phyloP scores from a whole-genome alignment of 2,888 invertebrate species.

The Kryphioiulus occultus region DNA sequence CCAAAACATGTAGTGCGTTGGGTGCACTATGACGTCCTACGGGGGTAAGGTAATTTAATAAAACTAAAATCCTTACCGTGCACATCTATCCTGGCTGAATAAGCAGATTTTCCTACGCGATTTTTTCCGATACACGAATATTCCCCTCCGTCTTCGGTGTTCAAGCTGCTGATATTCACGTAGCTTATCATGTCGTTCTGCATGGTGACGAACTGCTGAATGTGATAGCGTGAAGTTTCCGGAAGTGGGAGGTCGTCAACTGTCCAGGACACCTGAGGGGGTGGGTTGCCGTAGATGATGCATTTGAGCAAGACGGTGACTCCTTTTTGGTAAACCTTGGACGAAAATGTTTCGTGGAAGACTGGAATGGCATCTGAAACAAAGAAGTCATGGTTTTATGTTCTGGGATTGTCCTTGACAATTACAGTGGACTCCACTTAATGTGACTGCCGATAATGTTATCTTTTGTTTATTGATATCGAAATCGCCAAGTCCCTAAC shows the following conservation, averaged over 20 bases:
- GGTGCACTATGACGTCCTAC: too few relatives aligned
- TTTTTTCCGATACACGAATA: constrained; percentile 80
- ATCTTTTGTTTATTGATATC: too few relatives aligned
- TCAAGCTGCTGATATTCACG: constrained; percentile 79
- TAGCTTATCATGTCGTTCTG: constrained; percentile 74
- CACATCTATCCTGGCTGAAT: constrained; percentile 79
- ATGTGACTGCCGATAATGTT: too few relatives aligned
- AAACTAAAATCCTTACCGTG: constrained; percentile 68
- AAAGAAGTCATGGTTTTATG: background rate
- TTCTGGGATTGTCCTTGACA: too few relatives aligned
- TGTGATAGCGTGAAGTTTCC: constrained; percentile 56
- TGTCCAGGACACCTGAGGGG: constrained; percentile 61
- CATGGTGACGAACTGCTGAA: constrained; percentile 58
- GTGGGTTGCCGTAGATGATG: constrained; percentile 62
- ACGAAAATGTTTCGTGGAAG: constrained; percentile 58
- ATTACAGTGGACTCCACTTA: too few relatives aligned
- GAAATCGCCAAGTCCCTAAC: too few relatives aligned
- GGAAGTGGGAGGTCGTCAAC: constrained; percentile 56
- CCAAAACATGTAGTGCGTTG: too few relatives aligned
- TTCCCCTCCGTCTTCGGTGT: constrained; percentile 81
- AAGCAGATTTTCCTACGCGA: constrained; percentile 75
- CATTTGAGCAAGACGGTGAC: constrained; percentile 60
- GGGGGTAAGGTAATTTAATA: background rate
- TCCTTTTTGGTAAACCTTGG: constrained; percentile 60
- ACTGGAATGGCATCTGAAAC: constrained; percentile 60